phyloP scores from a whole-genome alignment of 2,113 vertebrate species.

The Columbina picui region DNA sequence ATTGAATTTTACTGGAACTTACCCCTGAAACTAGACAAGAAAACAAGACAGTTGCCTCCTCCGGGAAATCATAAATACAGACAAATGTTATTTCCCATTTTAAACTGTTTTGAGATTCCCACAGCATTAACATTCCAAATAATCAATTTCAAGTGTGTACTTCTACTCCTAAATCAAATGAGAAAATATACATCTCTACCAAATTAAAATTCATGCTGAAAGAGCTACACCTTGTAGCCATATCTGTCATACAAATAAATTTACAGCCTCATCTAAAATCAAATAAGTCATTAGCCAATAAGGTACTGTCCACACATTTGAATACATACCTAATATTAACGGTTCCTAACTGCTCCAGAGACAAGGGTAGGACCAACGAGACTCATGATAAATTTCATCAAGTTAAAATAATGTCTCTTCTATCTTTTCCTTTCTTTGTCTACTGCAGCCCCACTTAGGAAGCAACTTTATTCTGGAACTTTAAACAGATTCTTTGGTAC shows the following conservation, averaged over 20 bases:
- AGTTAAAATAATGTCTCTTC: neutral
- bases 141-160: conserved; percentile 3
- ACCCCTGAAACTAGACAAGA: neutral
- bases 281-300: neutral
- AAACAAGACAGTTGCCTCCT: neutral
- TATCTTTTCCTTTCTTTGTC: neutral
- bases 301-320: neutral
- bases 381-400: neutral
- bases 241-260: neutral
- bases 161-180: neutral
- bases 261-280: neutral
- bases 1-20: neutral
- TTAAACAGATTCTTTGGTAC: neutral
- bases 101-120: neutral
- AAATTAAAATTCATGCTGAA: conserved; percentile 13
- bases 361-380: neutral
- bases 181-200: neutral
- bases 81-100: neutral
- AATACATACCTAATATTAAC: neutral
- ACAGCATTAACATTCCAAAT: conserved; percentile 3
- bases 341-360: neutral
- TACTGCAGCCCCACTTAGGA: neutral
- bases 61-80: neutral
- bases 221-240: neutral
- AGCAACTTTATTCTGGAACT: neutral